These are phyloP conservation scores for Saturnia pavonia DNA, from an alignment of 2,888 invertebrate species.

Conservation along the genomic window DNA sequence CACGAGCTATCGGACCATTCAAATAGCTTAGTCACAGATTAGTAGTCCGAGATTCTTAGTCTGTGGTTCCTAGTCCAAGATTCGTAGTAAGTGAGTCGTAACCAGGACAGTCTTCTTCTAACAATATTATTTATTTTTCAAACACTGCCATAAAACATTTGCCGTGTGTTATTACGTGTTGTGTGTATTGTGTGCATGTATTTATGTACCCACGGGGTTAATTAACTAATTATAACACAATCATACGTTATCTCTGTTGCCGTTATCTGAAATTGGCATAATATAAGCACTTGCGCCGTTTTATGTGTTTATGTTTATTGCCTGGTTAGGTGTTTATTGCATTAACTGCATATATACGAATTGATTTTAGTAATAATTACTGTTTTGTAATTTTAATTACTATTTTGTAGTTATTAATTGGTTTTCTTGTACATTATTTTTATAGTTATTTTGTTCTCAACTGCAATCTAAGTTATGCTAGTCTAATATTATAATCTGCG, in stretches of 20 bases:
- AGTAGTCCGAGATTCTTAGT: too few species aligned
- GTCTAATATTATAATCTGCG: too few species aligned
- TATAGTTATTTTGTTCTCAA: too few species aligned
- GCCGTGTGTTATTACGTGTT: slow-evolving; percentile 6
- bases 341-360: not conserved
- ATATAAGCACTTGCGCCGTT: not conserved
- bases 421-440: too few species aligned
- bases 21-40: too few species aligned
- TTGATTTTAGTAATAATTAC: slow-evolving; percentile 7
- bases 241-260: slow-evolving; percentile 12
- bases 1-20: too few species aligned
- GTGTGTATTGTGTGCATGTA: slow-evolving; percentile 2
- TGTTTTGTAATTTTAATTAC: not conserved
- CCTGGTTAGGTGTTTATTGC: not conserved
- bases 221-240: slow-evolving; percentile 19
- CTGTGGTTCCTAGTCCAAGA: too few species aligned
- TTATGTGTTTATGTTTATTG: slow-evolving; percentile 4
- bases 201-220: slow-evolving; percentile 8
- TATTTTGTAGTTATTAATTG: not conserved
- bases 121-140: not conserved
- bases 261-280: slow-evolving; percentile 11
- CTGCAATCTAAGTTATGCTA: too few species aligned
- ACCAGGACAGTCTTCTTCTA: too few species aligned
- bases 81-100: too few species aligned
- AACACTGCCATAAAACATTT: not conserved